Percentiles rank a stretch among this genome's conserved stretches.
phyloP scores from a whole-genome alignment of 2,113 vertebrate genomes.

The Lamprotornis superbus region DNA sequence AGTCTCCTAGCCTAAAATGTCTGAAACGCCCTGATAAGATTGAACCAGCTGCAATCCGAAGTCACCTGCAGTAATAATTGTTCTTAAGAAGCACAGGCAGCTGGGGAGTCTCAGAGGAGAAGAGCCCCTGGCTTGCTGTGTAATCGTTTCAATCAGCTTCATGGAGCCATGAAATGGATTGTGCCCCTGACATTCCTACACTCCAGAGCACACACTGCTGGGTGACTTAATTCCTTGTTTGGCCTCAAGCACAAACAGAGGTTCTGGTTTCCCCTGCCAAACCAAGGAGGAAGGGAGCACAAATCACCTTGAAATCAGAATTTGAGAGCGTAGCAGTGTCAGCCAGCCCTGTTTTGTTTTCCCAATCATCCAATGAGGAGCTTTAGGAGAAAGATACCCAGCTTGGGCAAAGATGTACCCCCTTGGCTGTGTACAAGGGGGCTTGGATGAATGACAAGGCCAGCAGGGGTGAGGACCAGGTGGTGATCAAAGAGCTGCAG shows the following conservation, averaged over 20 bases:
- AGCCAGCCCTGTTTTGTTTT: constrained; percentile 23
- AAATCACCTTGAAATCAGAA: constrained; percentile 65
- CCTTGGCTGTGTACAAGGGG: not conserved
- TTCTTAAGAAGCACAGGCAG: not conserved
- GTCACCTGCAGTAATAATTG: not conserved
- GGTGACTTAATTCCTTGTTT: constrained; percentile 37
- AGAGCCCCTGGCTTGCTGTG: constrained; percentile 19
- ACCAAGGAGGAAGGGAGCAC: constrained; percentile 32
- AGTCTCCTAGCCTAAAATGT: not conserved
- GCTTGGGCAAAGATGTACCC: not conserved
- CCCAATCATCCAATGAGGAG: not conserved
- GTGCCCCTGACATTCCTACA: not conserved
- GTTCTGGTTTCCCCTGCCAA: constrained; percentile 26
- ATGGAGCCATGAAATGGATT: constrained; percentile 60
- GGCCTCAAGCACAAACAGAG: constrained; percentile 24
- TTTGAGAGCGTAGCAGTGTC: not conserved
- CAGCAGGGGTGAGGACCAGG: not conserved
- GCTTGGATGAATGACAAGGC: not conserved
- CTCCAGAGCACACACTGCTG: not conserved
- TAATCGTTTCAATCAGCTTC: constrained; percentile 67
- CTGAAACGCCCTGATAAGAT: constrained; percentile 40
- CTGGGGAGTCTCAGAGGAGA: not conserved
- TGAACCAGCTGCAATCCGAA: not conserved
- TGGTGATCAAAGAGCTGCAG: not conserved
- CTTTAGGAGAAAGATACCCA: not conserved